phyloP scores from a whole-genome alignment of 2,888 invertebrate species.

The Phengaris arion region DNA sequence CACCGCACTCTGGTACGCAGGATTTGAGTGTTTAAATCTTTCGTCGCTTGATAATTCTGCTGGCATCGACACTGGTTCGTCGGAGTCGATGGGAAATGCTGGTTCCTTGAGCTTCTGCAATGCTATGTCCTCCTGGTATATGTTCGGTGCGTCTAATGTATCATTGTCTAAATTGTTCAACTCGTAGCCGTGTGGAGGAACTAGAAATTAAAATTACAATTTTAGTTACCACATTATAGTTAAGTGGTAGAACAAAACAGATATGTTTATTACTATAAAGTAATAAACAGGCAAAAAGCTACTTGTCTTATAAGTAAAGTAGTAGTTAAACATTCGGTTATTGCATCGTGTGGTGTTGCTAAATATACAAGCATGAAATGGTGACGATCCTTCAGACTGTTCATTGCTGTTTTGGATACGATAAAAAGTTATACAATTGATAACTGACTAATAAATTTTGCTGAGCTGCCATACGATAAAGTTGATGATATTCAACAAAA shows the following conservation, averaged over 20 bases:
- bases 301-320: neutral
- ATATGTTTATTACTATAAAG: neutral
- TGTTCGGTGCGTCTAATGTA: conserved; percentile 79
- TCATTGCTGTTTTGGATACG: conserved; percentile 48
- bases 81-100: conserved; percentile 65
- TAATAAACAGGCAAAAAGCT: neutral
- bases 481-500: no score
- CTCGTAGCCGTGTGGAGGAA: conserved; percentile 83
- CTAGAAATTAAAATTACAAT: conserved; percentile 50
- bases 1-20: conserved; percentile 87
- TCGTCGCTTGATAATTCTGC: conserved; percentile 64
- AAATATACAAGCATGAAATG: conserved; percentile 42
- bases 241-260: neutral
- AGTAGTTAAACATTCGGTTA: conserved; percentile 11
- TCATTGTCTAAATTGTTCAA: conserved; percentile 83
- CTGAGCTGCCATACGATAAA: neutral
- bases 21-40: conserved; percentile 85
- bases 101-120: conserved; percentile 61
- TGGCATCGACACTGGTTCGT: conserved; percentile 72
- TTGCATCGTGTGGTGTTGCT: conserved; percentile 31
- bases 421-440: neutral
- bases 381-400: conserved; percentile 46
- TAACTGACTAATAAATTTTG: conserved; percentile 18
- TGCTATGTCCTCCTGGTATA: conserved; percentile 70
- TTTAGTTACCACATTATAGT: neutral